These are phyloP conservation scores for Gymnoscopelus microlampas DNA, from an alignment of 2,797 vertebrate genomes.

Conservation along the genomic window DNA sequence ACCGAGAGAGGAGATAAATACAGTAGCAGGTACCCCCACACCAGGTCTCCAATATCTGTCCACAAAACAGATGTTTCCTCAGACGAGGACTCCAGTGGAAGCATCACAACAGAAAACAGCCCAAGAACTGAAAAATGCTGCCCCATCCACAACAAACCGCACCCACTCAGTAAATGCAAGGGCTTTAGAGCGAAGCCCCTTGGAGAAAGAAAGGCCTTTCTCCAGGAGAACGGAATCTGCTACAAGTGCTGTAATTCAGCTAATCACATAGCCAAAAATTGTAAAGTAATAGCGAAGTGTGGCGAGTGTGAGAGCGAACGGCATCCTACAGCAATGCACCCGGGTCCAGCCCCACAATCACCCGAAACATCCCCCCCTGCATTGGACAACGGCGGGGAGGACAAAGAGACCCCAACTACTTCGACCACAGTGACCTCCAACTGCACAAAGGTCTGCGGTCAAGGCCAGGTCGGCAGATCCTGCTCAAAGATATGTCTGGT, in stretches of 20 bases:
- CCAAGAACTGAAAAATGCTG: background rate
- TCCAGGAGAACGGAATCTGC: conserved; percentile 22
- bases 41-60: conserved; percentile 2
- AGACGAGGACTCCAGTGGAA: too few relatives aligned
- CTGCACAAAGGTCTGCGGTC: conserved; percentile 35
- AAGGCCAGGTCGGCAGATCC: conserved; percentile 2
- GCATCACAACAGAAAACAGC: background rate
- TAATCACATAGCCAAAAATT: conserved; percentile 24
- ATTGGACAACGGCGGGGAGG: too few relatives aligned
- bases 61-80: conserved; percentile 24
- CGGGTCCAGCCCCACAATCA: conserved; percentile 8
- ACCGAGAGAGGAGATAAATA: conserved; percentile 13
- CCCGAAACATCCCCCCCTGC: background rate
- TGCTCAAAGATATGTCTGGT: conserved; percentile 40
- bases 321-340: conserved; percentile 23
- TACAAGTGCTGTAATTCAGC: conserved; percentile 16
- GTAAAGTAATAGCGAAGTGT: conserved; percentile 1
- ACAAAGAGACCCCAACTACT: background rate
- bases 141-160: conserved; percentile 27
- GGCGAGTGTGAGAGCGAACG: conserved; percentile 18
- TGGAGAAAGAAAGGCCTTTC: conserved; percentile 15
- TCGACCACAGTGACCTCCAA: background rate
- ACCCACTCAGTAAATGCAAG: conserved; percentile 18
- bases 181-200: conserved; percentile 23
- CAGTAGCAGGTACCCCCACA: too few relatives aligned